Evolutionary conservation across 2,113 vertebrate genomes (phyloP), one percentile per base, ranked within the genome.

Genomic region (Callopanchax toddi): DNA sequence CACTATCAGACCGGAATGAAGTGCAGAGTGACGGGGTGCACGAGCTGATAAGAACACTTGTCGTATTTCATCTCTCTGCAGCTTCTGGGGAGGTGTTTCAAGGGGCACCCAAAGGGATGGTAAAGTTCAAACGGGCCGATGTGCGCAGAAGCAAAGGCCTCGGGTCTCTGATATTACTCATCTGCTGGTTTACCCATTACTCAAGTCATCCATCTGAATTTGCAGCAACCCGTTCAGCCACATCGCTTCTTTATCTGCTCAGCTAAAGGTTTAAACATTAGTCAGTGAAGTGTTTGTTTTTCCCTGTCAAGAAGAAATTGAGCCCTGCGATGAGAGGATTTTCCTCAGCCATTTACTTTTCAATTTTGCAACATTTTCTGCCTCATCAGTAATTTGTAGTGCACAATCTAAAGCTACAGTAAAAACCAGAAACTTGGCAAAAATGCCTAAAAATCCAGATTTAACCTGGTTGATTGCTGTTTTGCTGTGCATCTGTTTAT

Each of bases 31-130:
- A 52, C 29, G 29, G 69, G 59, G 69, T 67, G 62, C 55, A 32
- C 11, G 9, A 57, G 48, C 12, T 74, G 84, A 87, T 86, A 86
- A 86, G 73, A 1, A 0, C 17, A 60, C 29, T 59, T 44, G 43
- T 58, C 54, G 56, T n/a, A 43, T 57, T 34, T 46, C 22, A 20
- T 12, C 9, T 4, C n/a, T 4, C 21, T 46, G 46, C 40, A 29
- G 20, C 36, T 58, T 9, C 49, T 29, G 10, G 73, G 75, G 70
- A 76, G 75, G 66, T 42, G 76, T 23, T 46, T 29, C 1, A 29
- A 59, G 45, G 25, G 48, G 45, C 56, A 23, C 42, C 25, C 15
- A 52, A 8, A 18, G 49, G 43, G n/a, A 32, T 32, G 50, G 13
- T 34, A 39, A 63, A 54, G 26, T 65, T 25, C 58, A 11, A 73